These are phyloP conservation scores for Oscheius myriophilus DNA, from an alignment of 2,888 invertebrate species.

Conservation along the genomic window DNA sequence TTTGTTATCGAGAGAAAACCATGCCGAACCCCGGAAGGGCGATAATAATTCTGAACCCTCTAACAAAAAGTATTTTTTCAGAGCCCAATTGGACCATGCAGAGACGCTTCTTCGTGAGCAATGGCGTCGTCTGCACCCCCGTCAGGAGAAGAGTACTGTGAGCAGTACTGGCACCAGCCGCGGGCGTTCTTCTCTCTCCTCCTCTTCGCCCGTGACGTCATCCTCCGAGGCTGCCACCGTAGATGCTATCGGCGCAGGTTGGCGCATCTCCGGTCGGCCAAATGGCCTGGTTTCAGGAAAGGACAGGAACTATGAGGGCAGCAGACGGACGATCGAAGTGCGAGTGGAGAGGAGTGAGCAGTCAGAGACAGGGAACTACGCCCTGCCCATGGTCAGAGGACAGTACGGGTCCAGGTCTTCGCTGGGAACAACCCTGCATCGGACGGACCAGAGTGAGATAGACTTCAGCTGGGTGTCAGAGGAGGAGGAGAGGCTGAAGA, in stretches of 20 bases:
- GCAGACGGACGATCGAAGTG: conserved; percentile 43
- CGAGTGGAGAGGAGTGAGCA: conserved; percentile 47
- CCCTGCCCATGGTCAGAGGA: conserved; percentile 42
- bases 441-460: conserved; percentile 53
- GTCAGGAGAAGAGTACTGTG: conserved; percentile 16
- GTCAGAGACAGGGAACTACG: conserved; percentile 40
- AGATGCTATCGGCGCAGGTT: conserved; percentile 16
- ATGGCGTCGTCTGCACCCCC: conserved; percentile 25
- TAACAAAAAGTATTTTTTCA: too few relatives aligned
- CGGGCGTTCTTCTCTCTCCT: conserved; percentile 22
- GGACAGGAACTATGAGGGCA: conserved; percentile 26
- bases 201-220: conserved; percentile 24
- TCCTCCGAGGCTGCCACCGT: conserved; percentile 24
- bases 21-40: too few relatives aligned
- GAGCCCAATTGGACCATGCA: conserved; percentile 29
- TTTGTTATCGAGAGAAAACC: too few relatives aligned
- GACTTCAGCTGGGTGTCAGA: conserved; percentile 56
- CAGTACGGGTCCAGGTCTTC: conserved; percentile 45
- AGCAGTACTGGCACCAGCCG: conserved; percentile 20
- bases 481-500: conserved; percentile 43
- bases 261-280: neutral
- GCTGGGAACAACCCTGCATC: conserved; percentile 43
- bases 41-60: too few relatives aligned
- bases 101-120: conserved; percentile 27
- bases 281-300: too few relatives aligned